Evolutionary conservation across 2,888 invertebrate genomes (phyloP).

Genomic region (Alentia gelatinosa): DNA sequence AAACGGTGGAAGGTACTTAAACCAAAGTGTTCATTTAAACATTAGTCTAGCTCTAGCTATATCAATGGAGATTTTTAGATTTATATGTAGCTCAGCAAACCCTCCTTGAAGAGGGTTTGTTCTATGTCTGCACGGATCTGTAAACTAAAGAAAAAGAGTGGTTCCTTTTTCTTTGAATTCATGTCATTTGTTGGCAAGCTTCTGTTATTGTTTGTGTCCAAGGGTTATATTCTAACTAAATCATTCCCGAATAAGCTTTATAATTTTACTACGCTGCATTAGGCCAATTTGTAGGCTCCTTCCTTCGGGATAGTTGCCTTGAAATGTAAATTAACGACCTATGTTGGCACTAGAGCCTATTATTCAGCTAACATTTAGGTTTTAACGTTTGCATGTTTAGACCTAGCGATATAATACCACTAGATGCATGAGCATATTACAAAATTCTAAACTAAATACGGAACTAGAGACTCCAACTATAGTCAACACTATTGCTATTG

Average conservation of each 20-base stretch:
- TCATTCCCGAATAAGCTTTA: no score
- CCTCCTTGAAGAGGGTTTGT: background rate
- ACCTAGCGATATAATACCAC: background rate
- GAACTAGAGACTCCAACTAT: background rate
- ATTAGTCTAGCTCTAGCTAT: background rate
- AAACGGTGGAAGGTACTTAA: constrained; percentile 47
- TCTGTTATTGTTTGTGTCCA: background rate
- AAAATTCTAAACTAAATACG: background rate
- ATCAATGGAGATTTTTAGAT: background rate
- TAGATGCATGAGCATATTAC: background rate
- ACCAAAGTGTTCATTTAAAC: background rate
- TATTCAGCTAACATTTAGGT: no score
- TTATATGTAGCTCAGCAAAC: background rate
- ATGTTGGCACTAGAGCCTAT: no score
- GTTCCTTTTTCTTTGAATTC: background rate
- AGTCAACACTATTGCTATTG: background rate
- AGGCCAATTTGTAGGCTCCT: no score
- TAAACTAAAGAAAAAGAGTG: background rate
- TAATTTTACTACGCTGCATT: no score
- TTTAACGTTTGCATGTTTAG: background rate
- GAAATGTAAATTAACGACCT: no score
- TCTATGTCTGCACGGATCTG: background rate
- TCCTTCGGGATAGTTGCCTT: no score
- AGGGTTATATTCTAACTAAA: no score
- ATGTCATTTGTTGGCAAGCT: background rate